Conservation (phyloP, 1,140 invertebrate species). For the Anadara kagoshimensis region DNA sequence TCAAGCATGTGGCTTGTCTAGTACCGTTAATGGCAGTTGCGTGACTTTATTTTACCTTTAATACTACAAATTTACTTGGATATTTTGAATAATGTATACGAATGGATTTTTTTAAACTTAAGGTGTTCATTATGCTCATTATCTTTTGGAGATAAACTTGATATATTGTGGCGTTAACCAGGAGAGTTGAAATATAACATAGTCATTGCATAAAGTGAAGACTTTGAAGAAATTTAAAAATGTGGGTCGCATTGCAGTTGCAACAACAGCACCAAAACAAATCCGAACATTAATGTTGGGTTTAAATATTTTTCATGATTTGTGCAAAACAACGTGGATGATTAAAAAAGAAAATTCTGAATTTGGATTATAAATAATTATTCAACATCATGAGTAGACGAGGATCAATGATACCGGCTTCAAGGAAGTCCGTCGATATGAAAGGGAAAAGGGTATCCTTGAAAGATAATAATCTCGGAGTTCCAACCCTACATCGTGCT, state of each 20-base stretch:
- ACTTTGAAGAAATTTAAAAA: background rate
- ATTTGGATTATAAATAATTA: background rate
- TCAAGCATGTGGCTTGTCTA: too few relatives aligned
- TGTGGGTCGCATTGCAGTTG: background rate
- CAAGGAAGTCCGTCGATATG: slow-evolving; percentile 8
- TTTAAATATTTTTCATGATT: background rate
- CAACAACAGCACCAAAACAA: background rate
- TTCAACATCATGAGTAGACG: slow-evolving; percentile 32
- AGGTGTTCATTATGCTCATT: too few relatives aligned
- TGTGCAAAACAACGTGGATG: background rate
- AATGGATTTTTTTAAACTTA: too few relatives aligned
- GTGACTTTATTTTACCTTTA: too few relatives aligned
- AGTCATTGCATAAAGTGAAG: background rate
- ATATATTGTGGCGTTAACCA: too few relatives aligned
- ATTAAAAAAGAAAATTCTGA: background rate
- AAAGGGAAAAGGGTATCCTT: slow-evolving; percentile 43
- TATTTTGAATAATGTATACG: too few relatives aligned
- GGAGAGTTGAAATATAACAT: too few relatives aligned
- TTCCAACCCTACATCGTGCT: slow-evolving; percentile 16
- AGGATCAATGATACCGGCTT: slow-evolving; percentile 27
- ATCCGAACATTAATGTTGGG: background rate
- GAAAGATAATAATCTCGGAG: slow-evolving; percentile 41
- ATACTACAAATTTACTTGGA: too few relatives aligned
- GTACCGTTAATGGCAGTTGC: too few relatives aligned
- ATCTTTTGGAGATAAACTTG: too few relatives aligned